A percentile compares a stretch with the other conserved stretches of the same genome.
These are phyloP conservation scores for Tryphoninae sp. DNA, from an alignment of 2,888 invertebrate genomes.

Conservation along the genomic window DNA sequence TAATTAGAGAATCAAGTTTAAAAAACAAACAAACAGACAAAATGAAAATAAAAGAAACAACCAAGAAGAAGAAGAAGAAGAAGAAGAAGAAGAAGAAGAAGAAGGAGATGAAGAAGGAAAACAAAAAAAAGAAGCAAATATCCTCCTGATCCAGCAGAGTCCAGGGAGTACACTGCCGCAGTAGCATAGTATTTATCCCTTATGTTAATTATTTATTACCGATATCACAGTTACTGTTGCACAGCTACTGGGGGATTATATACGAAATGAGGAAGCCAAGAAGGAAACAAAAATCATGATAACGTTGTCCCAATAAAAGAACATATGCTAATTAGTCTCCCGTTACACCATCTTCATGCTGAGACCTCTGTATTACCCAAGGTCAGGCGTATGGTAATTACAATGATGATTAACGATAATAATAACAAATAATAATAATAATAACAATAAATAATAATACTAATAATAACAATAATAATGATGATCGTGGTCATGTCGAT, in stretches of 20 bases:
- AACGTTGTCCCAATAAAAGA: conserved; percentile 53
- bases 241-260: conserved; percentile 75
- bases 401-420: conserved; percentile 72
- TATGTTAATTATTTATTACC: conserved; percentile 80
- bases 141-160: conserved; percentile 75
- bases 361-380: conserved; percentile 75
- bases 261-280: conserved; percentile 41
- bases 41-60: conserved; percentile 31
- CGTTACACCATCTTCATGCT: conserved; percentile 76
- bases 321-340: conserved; percentile 76
- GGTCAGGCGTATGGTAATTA: conserved; percentile 71
- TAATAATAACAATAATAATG: conserved; percentile 69
- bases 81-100: conserved; percentile 15
- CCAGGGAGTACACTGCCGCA: conserved; percentile 79
- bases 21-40: conserved; percentile 16
- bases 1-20: conserved; percentile 56
- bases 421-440: conserved; percentile 68
- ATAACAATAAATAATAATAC: conserved; percentile 74
- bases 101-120: conserved; percentile 24
- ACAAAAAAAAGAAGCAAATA: conserved; percentile 66
- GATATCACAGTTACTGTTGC: conserved; percentile 78
- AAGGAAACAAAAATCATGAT: conserved; percentile 42
- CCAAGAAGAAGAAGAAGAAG: conserved; percentile 16
- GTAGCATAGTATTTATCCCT: conserved; percentile 80
- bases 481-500: conserved; percentile 70